Base-by-base conservation (phyloP, 2,888 invertebrate genomes). In the Halictus ligatus region DNA sequence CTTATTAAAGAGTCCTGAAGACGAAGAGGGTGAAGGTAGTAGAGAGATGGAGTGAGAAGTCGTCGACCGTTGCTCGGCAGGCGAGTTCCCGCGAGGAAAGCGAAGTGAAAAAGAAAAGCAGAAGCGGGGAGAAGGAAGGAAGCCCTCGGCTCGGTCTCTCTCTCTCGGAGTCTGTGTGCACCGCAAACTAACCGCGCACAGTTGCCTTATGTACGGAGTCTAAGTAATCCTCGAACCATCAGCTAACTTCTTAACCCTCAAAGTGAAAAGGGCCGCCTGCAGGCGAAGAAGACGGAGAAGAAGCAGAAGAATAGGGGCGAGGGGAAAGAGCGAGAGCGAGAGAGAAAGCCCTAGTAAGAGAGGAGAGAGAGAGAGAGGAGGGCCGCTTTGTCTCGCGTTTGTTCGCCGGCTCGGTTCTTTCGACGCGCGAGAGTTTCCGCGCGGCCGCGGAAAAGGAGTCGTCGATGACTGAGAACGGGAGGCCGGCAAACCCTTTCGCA, bases 211-310 rank as follows among this genome's bases (percentile, higher is more conserved):
- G 89, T 88, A 89, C 87, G 89, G 86, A 83, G 82, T 88, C 87
- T 91, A 89, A 91, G 91, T 92, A 92, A 92, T 92, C 88, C 88
- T 88, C 88, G 89, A 89, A 89, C 91, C 92, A 92, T 90, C 92
- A 89, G 88, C 90, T 88, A 90, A 90, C 93, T 91, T 90, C 89
- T 92, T 92, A 90, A 91, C 90, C 89, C 92, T 92, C 89, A 90
- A 93, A 92, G 91, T 88, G 89, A 90, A 91, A 92, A 86, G 83
- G 80, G 82, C 85, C 88, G 89, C 83, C 90, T 78, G 74, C 73
- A 64, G 80, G 54, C 43, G 81, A 18, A 25, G 73, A 8, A n/a
- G 35, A 13, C 21, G 29, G 18, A 29, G 35, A 21, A 8, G 54
- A 15, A 35, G 43, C 21, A 43, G 18, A 60, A 67, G 29, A 8